Base-by-base conservation (phyloP, 1,140 invertebrate genomes). In the Meloidogyne floridensis region DNA sequence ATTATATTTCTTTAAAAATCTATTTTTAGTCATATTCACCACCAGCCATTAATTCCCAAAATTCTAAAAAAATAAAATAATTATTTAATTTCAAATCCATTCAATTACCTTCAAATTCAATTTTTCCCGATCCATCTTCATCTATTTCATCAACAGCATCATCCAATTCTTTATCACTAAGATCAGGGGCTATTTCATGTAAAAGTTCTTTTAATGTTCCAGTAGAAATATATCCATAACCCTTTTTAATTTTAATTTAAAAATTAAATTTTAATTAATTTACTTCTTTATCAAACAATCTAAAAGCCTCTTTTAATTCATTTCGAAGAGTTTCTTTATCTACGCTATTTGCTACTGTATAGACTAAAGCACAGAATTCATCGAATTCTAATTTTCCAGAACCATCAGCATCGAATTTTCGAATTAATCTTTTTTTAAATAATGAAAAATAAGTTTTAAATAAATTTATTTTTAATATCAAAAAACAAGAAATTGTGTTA, bases 371-470 rank as follows among this genome's bases (percentile, higher is more conserved):
- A 76, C 82, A 88, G 82, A 88, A 88, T 74, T 88, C 87, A 78
- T 88, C 87, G 51, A 88, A 88, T 82, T 88, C 87, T 13, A 88
- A 80, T 75, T 88, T 89, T 71, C 87, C 87, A 20, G 87, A 88
- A 20, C 87, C 87, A 78, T 88, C 87, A 73, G 87, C 87, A 74
- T 88, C 87, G 79, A 88, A 88, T 74, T 87, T 87, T 72, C 84
- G 84, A 75, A 87, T 83, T 80, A 87, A 77, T 65, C 86, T 87
- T 56, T 65, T 32, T 75, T 5, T 18, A 71, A 78, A 59, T 80
- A 75, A 42, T 47, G 0, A 47, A 47, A 47, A 47, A 47, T 42
- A 43, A 76, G 4, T 13, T n/a, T 54, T 15, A 13, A n/a, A 76
- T 11, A 47, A 79, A 80, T 43, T 47, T 1, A 47, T 6, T 47